phyloP scores from a whole-genome alignment of 2,888 invertebrate species.

The Thecocarcelia acutangulata region DNA sequence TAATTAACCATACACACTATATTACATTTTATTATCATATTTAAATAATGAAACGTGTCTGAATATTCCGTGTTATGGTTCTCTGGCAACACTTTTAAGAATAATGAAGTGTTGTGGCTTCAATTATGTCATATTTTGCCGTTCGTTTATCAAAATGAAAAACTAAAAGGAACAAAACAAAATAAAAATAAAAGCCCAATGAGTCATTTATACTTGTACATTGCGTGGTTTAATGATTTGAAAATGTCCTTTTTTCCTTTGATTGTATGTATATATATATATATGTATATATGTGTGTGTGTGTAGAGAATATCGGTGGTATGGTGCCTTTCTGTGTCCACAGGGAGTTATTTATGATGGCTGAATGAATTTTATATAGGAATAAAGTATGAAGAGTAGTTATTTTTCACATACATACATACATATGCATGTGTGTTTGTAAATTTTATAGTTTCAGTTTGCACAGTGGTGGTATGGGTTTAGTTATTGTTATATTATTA shows the following conservation, averaged over 20 bases:
- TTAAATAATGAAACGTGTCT: conserved; percentile 7
- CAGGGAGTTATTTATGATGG: conserved; percentile 52
- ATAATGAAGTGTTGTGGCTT: conserved; percentile 57
- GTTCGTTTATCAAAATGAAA: conserved; percentile 19
- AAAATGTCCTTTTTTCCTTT: conserved; percentile 51
- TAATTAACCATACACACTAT: conserved; percentile 1
- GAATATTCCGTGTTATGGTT: not conserved
- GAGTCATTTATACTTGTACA: conserved; percentile 55
- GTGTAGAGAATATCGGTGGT: not conserved
- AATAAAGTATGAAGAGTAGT: not conserved
- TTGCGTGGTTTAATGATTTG: conserved; percentile 58
- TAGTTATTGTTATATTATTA: conserved; percentile 15
- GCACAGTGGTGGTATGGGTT: not conserved
- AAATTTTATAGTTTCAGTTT: not conserved
- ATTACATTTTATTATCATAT: conserved; percentile 17
- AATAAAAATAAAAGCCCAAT: conserved; percentile 38
- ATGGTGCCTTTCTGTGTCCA: conserved; percentile 33
- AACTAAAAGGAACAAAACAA: not conserved
- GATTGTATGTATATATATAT: not conserved
- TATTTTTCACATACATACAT: conserved; percentile 17
- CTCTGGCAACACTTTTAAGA: conserved; percentile 21
- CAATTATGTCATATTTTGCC: conserved; percentile 59
- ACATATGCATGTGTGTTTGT: not conserved
- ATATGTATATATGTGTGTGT: too few relatives aligned
- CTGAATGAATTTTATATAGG: conserved; percentile 7